Base-by-base conservation (phyloP, 2,113 vertebrate species). In the Probosciger aterrimus region DNA sequence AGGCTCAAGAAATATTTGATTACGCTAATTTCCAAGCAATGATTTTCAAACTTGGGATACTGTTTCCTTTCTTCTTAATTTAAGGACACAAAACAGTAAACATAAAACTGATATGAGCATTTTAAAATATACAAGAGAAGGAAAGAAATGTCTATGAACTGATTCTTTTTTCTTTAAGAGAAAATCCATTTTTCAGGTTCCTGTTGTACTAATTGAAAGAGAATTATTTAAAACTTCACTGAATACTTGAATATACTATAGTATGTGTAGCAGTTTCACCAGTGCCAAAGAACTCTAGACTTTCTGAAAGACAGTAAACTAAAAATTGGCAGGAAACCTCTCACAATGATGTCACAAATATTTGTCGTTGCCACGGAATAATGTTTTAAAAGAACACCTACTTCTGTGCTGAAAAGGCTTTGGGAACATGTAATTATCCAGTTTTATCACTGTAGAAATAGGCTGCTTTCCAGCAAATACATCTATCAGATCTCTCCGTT, bases 161-260 rank as follows among this genome's bases (percentile, higher is more conserved):
- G 95, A 96, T 81, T 90, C 95, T 94, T 96, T 85, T 95, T 96
- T 96, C 96, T 96, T 96, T 93, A 97, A 96, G 94, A 98, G 92
- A 96, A 98, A 97, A 97, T 97, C 94, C 50, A 97, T 97, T 97
- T 96, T 93, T 97, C 93, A 90, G 94, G 73, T 96, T 97, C 60
- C 95, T 97, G 92, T 93, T 97, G 37, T 96, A 96, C 31, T 98
- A 97, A 97, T 95, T 98, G 94, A 98, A 98, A 98, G 96, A 96
- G 92, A 98, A 98, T 97, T 97, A 97, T 97, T 98, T 97, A 98
- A 98, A 98, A 98, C 92, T 96, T 97, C 92, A 95, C 96, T 97
- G 96, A 97, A 97, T 98, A 96, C 93, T 96, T 97, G 96, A 97
- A 97, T 97, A 96, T 95, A 96, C 86, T 67, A 97, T 95, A 76